phyloP scores from a whole-genome alignment of 2,113 vertebrate species.

The Cyanoramphus novaezelandiae region DNA sequence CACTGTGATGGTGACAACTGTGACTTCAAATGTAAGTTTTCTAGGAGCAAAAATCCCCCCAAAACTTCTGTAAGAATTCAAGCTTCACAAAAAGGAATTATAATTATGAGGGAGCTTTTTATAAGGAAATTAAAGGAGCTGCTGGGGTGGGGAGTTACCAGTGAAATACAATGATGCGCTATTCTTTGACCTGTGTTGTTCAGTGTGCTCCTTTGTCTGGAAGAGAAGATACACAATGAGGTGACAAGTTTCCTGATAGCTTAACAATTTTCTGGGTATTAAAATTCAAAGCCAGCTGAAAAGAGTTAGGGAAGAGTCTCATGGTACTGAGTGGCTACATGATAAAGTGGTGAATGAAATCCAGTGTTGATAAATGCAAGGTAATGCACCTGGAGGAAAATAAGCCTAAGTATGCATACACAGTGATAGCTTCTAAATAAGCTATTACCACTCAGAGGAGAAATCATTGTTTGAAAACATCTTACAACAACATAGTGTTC shows the following conservation, averaged over 20 bases:
- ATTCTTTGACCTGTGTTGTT: background rate
- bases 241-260: background rate
- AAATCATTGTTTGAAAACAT: background rate
- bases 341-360: conserved; percentile 22
- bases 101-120: background rate
- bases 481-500: background rate
- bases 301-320: background rate
- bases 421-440: conserved; percentile 35
- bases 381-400: conserved; percentile 33
- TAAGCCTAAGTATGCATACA: background rate
- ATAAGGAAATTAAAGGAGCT: background rate
- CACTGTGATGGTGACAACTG: background rate
- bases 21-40: background rate
- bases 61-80: background rate
- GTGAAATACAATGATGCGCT: background rate
- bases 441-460: background rate
- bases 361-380: conserved; percentile 6
- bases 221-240: background rate
- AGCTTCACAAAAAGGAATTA: background rate
- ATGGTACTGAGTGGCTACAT: background rate
- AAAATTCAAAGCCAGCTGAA: conserved; percentile 34
- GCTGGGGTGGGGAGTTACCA: background rate
- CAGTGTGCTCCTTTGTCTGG: background rate
- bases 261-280: background rate
- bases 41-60: background rate